Evolutionary conservation across 2,888 invertebrate genomes (phyloP), one percentile per base, ranked within the genome.

Genomic region (Hydroisotoma schaefferi): DNA sequence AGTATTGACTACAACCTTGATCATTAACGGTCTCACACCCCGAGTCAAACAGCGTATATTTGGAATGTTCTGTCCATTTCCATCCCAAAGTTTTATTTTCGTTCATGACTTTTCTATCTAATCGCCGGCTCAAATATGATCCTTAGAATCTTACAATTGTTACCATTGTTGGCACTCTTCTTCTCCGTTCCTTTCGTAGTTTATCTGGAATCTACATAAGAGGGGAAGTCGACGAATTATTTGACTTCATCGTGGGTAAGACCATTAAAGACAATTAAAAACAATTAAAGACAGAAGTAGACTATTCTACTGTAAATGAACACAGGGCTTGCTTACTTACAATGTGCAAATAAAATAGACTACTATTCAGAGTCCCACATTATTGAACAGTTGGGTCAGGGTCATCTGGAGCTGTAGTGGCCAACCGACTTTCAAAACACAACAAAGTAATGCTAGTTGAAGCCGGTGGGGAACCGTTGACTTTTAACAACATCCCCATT

Each of bases 351-450:
- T 33, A 33, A n/a, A n/a, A n/a, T n/a, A n/a, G n/a, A n/a, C n/a
- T n/a, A n/a, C n/a, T n/a, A n/a, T n/a, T n/a, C n/a, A n/a, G n/a
- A n/a, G n/a, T n/a, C n/a, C n/a, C n/a, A n/a, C n/a, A n/a, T n/a
- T n/a, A n/a, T n/a, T n/a, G n/a, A n/a, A 33, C 6, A 69, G 69
- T 69, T 37, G 69, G 69, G 29, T 61, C 63, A 12, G 69, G 70
- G 1, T 61, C 61, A 1, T 67, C 68, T 15, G 69, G 69, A 20
- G 52, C 63, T 1, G 61, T 63, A 2, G 37, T 69, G 1, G 62
- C 65, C 4, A 64, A 69, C 51, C 26, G 70, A 15, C 46, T 70
- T 5, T 67, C 67, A 0, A 70, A 62, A 29, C 59, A 70, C 48
- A 61, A 65, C 51, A 63, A 65, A 52, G 70, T 67, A 1, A 29